phyloP scores from a whole-genome alignment of 1,140 invertebrate species.

The Piezodorus guildinii region DNA sequence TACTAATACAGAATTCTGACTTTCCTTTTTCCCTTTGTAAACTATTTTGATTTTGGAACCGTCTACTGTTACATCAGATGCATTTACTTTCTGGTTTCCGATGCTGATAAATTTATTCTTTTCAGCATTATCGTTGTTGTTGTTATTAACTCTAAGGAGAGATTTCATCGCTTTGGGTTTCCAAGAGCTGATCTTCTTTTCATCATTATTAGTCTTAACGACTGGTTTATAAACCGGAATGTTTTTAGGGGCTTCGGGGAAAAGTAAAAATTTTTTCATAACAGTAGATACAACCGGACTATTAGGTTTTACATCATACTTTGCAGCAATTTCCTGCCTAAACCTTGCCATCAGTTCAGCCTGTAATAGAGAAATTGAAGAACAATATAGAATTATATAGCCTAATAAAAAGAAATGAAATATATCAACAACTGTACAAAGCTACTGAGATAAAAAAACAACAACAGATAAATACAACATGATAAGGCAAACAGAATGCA shows the following conservation, averaged over 20 bases:
- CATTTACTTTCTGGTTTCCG: neutral
- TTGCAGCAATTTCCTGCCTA: slow-evolving; percentile 3
- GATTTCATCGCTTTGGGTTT: neutral
- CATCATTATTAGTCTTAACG: neutral
- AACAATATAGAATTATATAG: neutral
- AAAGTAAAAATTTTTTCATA: slow-evolving; percentile 1
- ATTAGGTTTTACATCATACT: neutral
- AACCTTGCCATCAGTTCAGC: neutral
- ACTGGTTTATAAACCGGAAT: slow-evolving; percentile 9
- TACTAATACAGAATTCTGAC: neutral
- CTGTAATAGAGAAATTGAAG: slow-evolving; percentile 6
- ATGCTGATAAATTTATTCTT: too few relatives aligned
- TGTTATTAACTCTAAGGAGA: neutral
- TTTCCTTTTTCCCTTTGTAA: slow-evolving; percentile 1
- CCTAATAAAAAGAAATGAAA: too few relatives aligned
- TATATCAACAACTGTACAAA: too few relatives aligned
- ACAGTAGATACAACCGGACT: neutral
- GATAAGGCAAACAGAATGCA: too few relatives aligned
- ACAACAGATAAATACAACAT: too few relatives aligned
- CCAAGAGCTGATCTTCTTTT: neutral
- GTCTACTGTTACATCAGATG: neutral
- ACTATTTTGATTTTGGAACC: slow-evolving; percentile 1
- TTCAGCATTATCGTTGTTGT: neutral
- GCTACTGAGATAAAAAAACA: too few relatives aligned
- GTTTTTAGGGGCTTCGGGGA: slow-evolving; percentile 5